Evolutionary conservation across 2,113 vertebrate species (phyloP).

Genomic region (Paedocypris sp.): DNA sequence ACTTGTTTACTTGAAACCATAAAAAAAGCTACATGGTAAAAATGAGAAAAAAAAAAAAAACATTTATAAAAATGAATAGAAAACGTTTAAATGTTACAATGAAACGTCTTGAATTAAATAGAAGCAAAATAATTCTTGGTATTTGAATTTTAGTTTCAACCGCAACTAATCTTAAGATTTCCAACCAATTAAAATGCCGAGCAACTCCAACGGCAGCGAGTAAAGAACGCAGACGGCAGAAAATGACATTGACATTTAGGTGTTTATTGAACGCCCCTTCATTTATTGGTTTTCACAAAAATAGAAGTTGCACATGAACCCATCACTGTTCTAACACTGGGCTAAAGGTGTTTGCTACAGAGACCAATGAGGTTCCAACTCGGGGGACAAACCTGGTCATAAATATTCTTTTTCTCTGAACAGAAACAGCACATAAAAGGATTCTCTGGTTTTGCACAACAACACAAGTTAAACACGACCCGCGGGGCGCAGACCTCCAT

Average conservation of each 20-base stretch:
- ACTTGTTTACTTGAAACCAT: too few relatives aligned
- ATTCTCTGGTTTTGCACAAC: slow-evolving; percentile 38
- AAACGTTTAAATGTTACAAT: too few relatives aligned
- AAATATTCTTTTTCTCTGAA: slow-evolving; percentile 38
- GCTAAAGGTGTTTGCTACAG: slow-evolving; percentile 41
- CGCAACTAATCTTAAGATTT: too few relatives aligned
- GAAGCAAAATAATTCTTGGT: too few relatives aligned
- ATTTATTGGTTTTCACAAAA: slow-evolving; percentile 59
- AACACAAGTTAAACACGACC: slow-evolving; percentile 38
- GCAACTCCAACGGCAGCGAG: neutral
- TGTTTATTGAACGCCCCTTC: slow-evolving; percentile 62
- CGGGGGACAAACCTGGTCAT: slow-evolving; percentile 37
- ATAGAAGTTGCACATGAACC: slow-evolving; percentile 56
- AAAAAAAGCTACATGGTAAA: too few relatives aligned
- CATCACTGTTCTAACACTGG: slow-evolving; percentile 44
- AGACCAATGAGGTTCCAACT: slow-evolving; percentile 48
- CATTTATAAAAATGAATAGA: too few relatives aligned
- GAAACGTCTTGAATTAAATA: too few relatives aligned
- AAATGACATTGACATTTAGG: slow-evolving; percentile 55
- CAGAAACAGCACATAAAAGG: slow-evolving; percentile 40
- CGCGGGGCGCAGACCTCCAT: slow-evolving; percentile 37
- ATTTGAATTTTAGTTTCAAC: too few relatives aligned
- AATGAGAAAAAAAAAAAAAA: too few relatives aligned
- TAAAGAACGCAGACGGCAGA: neutral
- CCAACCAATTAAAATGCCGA: too few relatives aligned